These are phyloP conservation scores for Magallana ariakensis DNA, from an alignment of 1,140 invertebrate genomes.

Conservation along the genomic window DNA sequence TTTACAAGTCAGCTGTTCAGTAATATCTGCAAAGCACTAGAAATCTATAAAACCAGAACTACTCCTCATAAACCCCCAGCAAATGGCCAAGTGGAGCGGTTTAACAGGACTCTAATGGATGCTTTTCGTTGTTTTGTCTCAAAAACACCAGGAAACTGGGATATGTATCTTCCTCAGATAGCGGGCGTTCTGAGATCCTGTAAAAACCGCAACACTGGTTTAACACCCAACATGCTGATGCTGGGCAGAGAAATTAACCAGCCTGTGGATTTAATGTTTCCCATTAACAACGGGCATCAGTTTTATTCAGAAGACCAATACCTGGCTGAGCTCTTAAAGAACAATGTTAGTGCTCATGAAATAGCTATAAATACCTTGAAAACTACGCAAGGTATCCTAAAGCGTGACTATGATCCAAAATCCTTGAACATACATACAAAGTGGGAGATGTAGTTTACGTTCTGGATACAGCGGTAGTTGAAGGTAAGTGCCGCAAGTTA, in stretches of 20 bases:
- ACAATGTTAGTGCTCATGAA: conserved; percentile 20
- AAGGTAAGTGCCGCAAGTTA: no score
- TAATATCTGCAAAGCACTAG: conserved; percentile 23
- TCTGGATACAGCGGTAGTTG: no score
- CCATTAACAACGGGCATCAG: neutral
- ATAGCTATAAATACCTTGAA: conserved; percentile 24
- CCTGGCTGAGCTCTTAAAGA: neutral
- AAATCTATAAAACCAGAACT: conserved; percentile 45
- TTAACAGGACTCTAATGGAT: conserved; percentile 49
- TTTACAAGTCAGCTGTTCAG: conserved; percentile 46
- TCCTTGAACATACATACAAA: no score
- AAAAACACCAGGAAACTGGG: neutral
- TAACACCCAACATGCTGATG: conserved; percentile 39
- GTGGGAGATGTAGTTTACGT: no score
- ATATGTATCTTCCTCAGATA: conserved; percentile 29
- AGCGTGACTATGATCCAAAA: no score
- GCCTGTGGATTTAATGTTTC: conserved; percentile 10
- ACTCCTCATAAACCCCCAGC: conserved; percentile 46
- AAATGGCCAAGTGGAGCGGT: conserved; percentile 59
- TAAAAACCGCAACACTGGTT: conserved; percentile 30
- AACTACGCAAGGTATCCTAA: neutral
- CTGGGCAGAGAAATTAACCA: conserved; percentile 2
- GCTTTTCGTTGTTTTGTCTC: conserved; percentile 46
- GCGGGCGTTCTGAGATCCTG: conserved; percentile 23
- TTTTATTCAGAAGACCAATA: neutral